Evolutionary conservation across 2,797 vertebrate species (phyloP).

Genomic region (Sarcoramphus papa): DNA sequence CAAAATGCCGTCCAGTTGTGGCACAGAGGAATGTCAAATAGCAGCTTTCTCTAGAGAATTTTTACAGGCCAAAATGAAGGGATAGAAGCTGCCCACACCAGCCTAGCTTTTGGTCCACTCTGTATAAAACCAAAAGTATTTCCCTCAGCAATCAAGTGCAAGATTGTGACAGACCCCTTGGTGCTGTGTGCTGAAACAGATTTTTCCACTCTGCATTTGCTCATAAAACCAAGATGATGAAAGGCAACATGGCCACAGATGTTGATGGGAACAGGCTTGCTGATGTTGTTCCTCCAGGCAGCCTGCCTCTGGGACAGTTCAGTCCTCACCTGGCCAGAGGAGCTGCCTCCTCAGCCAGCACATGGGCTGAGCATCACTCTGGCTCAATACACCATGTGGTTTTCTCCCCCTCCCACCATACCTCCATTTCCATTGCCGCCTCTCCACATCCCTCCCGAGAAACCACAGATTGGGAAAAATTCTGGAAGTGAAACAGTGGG

Average conservation of each 20-base stretch:
- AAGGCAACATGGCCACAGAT: background rate
- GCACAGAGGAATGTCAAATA: background rate
- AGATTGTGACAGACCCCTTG: background rate
- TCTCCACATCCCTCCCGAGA: background rate
- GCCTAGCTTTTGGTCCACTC: too few species aligned
- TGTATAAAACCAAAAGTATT: background rate
- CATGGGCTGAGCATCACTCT: background rate
- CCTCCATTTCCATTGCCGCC: background rate
- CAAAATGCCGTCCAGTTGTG: background rate
- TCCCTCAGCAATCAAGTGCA: background rate
- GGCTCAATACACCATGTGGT: rapidly evolving
- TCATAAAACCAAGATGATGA: background rate
- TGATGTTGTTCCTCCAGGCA: background rate
- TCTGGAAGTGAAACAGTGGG: background rate
- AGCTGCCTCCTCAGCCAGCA: background rate
- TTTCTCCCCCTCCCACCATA: background rate
- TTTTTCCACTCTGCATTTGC: background rate
- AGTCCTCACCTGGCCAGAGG: background rate
- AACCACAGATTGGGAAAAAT: background rate
- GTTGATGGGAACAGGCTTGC: background rate
- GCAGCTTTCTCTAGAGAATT: background rate
- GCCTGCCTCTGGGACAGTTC: background rate
- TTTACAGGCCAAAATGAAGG: background rate
- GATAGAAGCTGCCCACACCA: background rate
- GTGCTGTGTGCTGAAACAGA: background rate